phyloP scores from a whole-genome alignment of 2,888 invertebrate genomes.

The Chrysodeixis includens region DNA sequence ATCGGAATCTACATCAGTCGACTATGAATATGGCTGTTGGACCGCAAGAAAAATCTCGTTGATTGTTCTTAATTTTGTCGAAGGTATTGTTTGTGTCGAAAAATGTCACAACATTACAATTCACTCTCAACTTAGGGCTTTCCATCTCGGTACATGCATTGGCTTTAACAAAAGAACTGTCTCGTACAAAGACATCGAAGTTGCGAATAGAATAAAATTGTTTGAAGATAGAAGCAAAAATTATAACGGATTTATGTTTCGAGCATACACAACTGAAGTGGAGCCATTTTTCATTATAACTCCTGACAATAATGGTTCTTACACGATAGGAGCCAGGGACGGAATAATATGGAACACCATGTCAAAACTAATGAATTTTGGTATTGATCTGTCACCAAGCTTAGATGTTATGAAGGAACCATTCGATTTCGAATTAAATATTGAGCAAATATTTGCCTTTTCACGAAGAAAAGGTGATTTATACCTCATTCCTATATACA shows the following conservation, averaged over 20 bases:
- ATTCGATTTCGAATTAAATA: constrained; percentile 74
- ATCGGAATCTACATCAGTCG: constrained; percentile 61
- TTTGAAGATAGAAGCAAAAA: constrained; percentile 76
- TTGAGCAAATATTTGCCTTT: constrained; percentile 73
- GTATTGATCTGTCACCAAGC: constrained; percentile 72
- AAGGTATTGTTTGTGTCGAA: constrained; percentile 71
- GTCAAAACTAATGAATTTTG: constrained; percentile 77
- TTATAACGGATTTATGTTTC: constrained; percentile 72
- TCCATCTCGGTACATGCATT: constrained; percentile 77
- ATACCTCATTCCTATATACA: constrained; percentile 77
- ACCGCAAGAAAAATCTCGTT: constrained; percentile 70
- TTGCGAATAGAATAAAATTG: constrained; percentile 54
- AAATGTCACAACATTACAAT: constrained; percentile 73
- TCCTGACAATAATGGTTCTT: constrained; percentile 66
- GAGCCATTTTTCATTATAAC: constrained; percentile 71
- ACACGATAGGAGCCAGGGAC: constrained; percentile 71
- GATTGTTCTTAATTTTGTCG: constrained; percentile 65
- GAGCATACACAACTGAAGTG: constrained; percentile 67
- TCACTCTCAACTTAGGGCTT: constrained; percentile 66
- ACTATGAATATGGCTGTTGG: constrained; percentile 73
- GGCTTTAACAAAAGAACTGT: constrained; percentile 67
- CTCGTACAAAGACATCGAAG: constrained; percentile 53
- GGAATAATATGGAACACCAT: constrained; percentile 79
- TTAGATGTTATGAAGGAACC: constrained; percentile 61
- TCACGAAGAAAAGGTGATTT: constrained; percentile 77